phyloP scores from a whole-genome alignment of 2,113 vertebrate species.

The Megaptera novaeangliae region DNA sequence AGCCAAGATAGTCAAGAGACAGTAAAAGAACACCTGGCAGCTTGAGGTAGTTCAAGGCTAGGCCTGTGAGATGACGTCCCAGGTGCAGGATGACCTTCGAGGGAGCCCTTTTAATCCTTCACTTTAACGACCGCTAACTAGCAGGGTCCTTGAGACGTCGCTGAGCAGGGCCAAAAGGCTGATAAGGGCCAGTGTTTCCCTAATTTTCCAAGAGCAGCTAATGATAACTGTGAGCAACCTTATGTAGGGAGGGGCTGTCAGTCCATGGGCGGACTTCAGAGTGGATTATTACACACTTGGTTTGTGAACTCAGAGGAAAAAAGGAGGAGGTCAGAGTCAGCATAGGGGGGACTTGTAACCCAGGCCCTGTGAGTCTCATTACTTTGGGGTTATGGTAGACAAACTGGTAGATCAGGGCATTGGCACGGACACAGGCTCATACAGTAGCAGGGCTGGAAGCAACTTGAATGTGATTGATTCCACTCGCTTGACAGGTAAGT shows the following conservation, averaged over 20 bases:
- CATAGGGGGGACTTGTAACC: not conserved
- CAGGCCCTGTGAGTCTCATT: not conserved
- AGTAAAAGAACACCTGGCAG: not conserved
- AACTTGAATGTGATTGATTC: not conserved
- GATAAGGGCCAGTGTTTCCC: not conserved
- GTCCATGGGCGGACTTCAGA: not conserved
- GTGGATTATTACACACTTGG: not conserved
- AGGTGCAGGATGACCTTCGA: not conserved
- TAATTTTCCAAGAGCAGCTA: not conserved
- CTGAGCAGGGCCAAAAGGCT: not conserved
- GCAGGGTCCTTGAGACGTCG: not conserved
- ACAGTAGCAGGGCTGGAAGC: not conserved
- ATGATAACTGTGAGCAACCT: not conserved
- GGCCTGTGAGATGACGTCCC: accelerated
- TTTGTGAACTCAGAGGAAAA: not conserved
- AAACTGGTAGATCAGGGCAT: not conserved
- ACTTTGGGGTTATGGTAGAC: not conserved
- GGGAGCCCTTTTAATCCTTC: not conserved
- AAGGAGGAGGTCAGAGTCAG: not conserved
- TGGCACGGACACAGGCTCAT: not conserved
- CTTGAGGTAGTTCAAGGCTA: not conserved
- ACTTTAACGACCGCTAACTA: not conserved
- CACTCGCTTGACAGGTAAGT: not conserved
- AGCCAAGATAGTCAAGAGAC: not conserved
- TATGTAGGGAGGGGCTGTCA: not conserved